Base-by-base conservation (phyloP, 2,888 invertebrate genomes). In the Arenicola marina region DNA sequence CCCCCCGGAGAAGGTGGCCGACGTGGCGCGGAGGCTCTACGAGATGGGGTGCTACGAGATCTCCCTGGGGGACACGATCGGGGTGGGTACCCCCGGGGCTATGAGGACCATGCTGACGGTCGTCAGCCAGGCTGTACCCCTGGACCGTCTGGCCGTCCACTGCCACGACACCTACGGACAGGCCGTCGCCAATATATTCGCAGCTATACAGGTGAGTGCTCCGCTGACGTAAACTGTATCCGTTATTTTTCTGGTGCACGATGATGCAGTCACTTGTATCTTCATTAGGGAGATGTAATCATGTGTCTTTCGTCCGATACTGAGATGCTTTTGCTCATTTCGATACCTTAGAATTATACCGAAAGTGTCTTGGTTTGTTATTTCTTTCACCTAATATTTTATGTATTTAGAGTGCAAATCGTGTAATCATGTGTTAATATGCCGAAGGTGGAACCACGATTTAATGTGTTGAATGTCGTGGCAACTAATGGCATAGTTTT, bases 111-210 rank as follows among this genome's bases (percentile, higher is more conserved):
- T 99, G 86, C 81, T 99, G 48, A 86, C 88, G 59, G 92, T 92
- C 78, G 90, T 97, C 29, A 55, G 54, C 4, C 15, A 44, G 53
- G 62, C 48, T 4, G 75, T 82, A 24, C 82, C 90, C 0, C 86
- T 89, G 18, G 87, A 89, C 69, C 80, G 84, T 11, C 85, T 96
- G 59, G 98, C 97, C 0, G 88, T 98, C 31, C 99, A 99, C 82
- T 98, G 95, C 81, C 99, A 99, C 79, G 96, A 99, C 81, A 99
- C 98, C 0, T 98, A 97, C 77, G 98, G 98, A 0, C 98, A 98
- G 83, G 98, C 95, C 0, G 82, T 99, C 55, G 89, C 92, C 0
- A 99, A 99, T 84, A 90, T 97, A 71, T 87, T 92, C n/a, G 90
- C 91, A 3, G 92, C 95, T 15, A 85, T 98, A 54, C 92, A 95